phyloP scores from a whole-genome alignment of 1,140 invertebrate genomes.

The Drosophila rhopaloa region DNA sequence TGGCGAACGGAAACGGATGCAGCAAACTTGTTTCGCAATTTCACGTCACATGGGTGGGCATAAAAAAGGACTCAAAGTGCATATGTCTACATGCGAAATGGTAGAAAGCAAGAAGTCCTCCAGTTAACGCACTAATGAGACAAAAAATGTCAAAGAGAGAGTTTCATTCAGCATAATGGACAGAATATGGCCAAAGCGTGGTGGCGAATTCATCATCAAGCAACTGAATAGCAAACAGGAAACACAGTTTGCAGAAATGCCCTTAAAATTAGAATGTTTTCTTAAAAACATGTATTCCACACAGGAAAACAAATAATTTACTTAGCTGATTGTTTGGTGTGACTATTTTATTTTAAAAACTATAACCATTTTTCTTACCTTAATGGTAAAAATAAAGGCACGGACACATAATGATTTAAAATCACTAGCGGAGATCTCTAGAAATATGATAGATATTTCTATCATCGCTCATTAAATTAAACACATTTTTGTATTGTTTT shows the following conservation, averaged over 20 bases:
- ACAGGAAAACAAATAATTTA: too few relatives aligned
- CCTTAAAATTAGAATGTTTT: background rate
- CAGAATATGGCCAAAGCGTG: background rate
- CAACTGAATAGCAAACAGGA: background rate
- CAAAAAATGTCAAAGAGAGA: background rate
- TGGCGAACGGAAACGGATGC: conserved; percentile 29
- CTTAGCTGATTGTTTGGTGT: too few relatives aligned
- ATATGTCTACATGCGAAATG: background rate
- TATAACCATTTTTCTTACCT: too few relatives aligned
- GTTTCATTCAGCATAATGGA: conserved; percentile 10
- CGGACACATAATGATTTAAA: too few relatives aligned
- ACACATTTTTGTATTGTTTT: too few relatives aligned
- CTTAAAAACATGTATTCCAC: background rate
- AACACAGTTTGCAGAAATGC: background rate
- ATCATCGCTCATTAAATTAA: too few relatives aligned
- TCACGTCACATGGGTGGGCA: conserved; percentile 17
- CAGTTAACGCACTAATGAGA: conserved; percentile 9
- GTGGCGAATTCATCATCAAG: background rate
- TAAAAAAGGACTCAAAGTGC: conserved; percentile 16
- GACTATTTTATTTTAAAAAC: too few relatives aligned
- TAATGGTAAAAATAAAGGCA: too few relatives aligned
- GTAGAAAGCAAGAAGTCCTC: background rate
- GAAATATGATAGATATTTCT: too few relatives aligned
- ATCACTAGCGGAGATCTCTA: too few relatives aligned
- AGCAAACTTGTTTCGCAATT: conserved; percentile 48